Conservation (phyloP, 1,140 invertebrate genomes). For the Eriocheir sinensis region DNA sequence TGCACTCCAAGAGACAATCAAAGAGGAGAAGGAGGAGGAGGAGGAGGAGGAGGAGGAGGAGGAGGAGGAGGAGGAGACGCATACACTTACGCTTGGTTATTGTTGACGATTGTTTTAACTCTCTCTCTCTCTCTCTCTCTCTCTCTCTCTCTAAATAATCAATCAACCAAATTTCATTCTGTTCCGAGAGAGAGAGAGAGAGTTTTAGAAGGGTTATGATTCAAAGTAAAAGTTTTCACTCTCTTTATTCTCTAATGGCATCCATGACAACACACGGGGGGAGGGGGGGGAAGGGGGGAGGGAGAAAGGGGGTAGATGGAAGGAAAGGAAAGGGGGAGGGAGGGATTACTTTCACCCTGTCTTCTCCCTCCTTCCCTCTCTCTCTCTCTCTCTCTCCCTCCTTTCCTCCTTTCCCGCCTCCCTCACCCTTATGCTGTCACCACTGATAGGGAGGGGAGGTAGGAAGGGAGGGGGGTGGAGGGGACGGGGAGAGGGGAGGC, state of each 20-base stretch:
- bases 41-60: no score
- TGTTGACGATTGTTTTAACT: not conserved
- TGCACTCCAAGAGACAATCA: not conserved
- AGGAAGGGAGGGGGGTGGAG: not conserved
- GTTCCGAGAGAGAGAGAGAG: slow-evolving; percentile 3
- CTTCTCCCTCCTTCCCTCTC: not conserved
- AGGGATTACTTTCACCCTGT: slow-evolving; percentile 18
- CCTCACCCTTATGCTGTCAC: not conserved
- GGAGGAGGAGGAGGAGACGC: no score
- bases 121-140: not conserved
- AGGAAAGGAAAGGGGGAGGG: not conserved
- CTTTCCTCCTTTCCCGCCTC: not conserved
- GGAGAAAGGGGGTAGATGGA: not conserved
- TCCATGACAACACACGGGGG: slow-evolving; percentile 28
- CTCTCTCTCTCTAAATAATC: not conserved
- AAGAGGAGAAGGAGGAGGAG: no score
- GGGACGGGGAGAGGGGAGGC: not conserved
- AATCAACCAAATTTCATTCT: no score
- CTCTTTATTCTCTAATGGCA: slow-evolving; percentile 19
- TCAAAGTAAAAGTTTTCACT: slow-evolving; percentile 30
- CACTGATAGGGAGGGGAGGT: not conserved
- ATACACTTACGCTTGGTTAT: not conserved
- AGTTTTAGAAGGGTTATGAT: not conserved
- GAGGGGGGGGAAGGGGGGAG: not conserved
- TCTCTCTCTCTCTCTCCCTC: not conserved